These are phyloP conservation scores for Clunio marinus DNA, from an alignment of 2,888 invertebrate species.

Conservation along the genomic window DNA sequence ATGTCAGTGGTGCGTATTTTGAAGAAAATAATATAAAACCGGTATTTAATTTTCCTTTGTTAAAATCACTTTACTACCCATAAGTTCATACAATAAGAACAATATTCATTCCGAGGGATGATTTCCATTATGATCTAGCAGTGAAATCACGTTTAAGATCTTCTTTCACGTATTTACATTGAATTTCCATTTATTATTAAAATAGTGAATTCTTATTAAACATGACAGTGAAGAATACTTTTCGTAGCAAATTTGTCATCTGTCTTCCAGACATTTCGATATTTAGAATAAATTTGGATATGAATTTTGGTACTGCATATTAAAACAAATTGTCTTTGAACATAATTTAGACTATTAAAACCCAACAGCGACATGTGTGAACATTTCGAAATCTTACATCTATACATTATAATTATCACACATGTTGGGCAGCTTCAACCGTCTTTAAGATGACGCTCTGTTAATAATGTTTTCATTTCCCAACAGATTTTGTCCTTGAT, in stretches of 20 bases:
- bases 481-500: constrained; percentile 9
- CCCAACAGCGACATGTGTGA: not conserved
- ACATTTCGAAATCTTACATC: not conserved
- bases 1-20: constrained; percentile 8
- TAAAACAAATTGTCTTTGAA: too few species aligned
- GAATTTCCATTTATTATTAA: too few species aligned
- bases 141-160: too few species aligned
- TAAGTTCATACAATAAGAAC: not conserved
- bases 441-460: not conserved
- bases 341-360: too few species aligned
- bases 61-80: not conserved
- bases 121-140: not conserved
- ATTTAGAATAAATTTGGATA: too few species aligned
- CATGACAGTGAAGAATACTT: too few species aligned
- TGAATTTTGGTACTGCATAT: too few species aligned
- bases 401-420: constrained; percentile 9
- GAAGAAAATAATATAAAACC: constrained; percentile 8
- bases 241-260: too few species aligned
- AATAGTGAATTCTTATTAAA: too few species aligned
- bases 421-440: constrained; percentile 1
- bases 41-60: constrained; percentile 15
- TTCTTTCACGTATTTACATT: too few species aligned
- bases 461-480: not conserved
- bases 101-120: not conserved
- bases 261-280: too few species aligned